phyloP scores from a whole-genome alignment of 2,888 invertebrate species.

The Andrena bicolor region DNA sequence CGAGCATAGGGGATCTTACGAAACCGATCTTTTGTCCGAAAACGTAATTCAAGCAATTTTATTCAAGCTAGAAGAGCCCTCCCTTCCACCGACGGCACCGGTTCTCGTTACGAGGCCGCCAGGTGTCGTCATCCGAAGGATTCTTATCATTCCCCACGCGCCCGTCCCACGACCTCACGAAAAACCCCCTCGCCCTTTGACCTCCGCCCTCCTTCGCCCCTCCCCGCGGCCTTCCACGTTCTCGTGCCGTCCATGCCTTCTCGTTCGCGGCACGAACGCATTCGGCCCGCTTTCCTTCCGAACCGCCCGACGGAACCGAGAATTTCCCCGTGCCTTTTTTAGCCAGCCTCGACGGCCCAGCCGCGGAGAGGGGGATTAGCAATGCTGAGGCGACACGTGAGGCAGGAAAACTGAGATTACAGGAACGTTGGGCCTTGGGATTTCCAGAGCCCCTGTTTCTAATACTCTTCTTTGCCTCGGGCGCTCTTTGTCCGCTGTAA shows the following conservation, averaged over 20 bases:
- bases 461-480: not conserved
- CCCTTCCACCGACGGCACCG: conserved; percentile 4
- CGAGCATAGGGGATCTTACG: too few species aligned
- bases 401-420: conserved; percentile 7
- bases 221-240: not conserved
- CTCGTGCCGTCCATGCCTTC: not conserved
- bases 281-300: conserved; percentile 30
- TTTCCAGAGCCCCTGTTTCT: not conserved
- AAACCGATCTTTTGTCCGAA: not conserved
- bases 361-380: conserved; percentile 8
- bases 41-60: conserved; percentile 1
- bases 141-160: conserved; percentile 41
- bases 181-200: conserved; percentile 37
- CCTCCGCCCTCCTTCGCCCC: conserved; percentile 23
- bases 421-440: not conserved
- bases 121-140: conserved; percentile 26
- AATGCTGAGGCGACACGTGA: not conserved
- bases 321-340: conserved; percentile 27
- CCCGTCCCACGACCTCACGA: conserved; percentile 17
- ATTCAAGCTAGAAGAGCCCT: not conserved
- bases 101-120: conserved; percentile 11
- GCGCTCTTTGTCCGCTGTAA: not conserved
- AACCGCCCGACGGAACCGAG: not conserved
- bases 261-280: not conserved
- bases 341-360: not conserved